Conservation (phyloP, 2,888 invertebrate species). For the Noctua comes region DNA sequence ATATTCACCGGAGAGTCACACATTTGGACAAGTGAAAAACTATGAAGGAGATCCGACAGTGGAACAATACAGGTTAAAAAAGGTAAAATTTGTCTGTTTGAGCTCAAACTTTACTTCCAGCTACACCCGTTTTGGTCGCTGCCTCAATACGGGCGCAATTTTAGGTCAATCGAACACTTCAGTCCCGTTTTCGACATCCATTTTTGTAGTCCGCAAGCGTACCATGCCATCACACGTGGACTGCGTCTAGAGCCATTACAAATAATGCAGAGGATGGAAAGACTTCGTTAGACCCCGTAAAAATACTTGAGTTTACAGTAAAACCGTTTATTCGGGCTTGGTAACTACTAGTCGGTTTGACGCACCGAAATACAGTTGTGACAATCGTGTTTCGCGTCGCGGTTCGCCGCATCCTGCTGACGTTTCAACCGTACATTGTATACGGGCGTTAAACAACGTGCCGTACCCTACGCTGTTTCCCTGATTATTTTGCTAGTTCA, state of each 20-base stretch:
- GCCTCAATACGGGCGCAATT: slow-evolving; percentile 28
- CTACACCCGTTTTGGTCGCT: slow-evolving; percentile 3
- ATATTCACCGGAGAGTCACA: not conserved
- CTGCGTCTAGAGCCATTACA: not conserved
- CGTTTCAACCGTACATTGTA: slow-evolving; percentile 12
- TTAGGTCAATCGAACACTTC: slow-evolving; percentile 34
- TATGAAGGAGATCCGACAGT: not conserved
- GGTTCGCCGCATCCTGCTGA: slow-evolving; percentile 52
- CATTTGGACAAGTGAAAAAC: too few species aligned
- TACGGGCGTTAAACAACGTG: slow-evolving; percentile 11
- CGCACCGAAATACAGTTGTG: slow-evolving; percentile 48
- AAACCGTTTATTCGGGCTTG: slow-evolving; percentile 28
- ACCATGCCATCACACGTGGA: not conserved
- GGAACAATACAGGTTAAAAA: not conserved
- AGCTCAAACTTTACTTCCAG: not conserved
- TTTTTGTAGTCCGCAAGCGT: slow-evolving; percentile 18
- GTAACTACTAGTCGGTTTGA: slow-evolving; percentile 17
- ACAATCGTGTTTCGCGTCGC: slow-evolving; percentile 32
- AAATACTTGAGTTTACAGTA: slow-evolving; percentile 19
- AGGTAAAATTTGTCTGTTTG: not conserved
- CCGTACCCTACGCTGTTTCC: not conserved
- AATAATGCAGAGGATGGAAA: not conserved
- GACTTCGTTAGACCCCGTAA: not conserved
- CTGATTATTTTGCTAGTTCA: not conserved
- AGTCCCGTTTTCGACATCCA: slow-evolving; percentile 15